These are phyloP conservation scores for Melinopterus prodromus DNA, from an alignment of 2,888 invertebrate genomes.

Conservation along the genomic window DNA sequence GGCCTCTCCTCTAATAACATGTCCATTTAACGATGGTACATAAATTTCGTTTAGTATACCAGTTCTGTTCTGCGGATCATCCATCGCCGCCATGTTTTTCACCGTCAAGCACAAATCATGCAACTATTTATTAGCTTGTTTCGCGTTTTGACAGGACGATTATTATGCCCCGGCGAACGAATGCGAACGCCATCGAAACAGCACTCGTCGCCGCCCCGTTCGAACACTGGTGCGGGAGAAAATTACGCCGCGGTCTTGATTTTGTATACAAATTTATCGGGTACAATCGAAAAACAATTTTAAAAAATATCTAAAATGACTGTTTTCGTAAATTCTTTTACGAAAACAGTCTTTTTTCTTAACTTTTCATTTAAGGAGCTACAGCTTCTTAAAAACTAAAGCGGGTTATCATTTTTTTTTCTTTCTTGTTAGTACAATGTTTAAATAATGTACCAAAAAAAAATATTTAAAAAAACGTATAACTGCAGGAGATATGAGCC, in stretches of 20 bases:
- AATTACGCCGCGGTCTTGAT: not conserved
- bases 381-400: too few species aligned
- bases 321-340: not conserved
- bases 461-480: too few species aligned
- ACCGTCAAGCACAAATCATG: slow-evolving; percentile 44
- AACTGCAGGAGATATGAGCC: too few species aligned
- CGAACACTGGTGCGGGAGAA: not conserved
- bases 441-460: too few species aligned
- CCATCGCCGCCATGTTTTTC: slow-evolving; percentile 25
- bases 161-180: slow-evolving; percentile 45
- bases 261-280: not conserved
- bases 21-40: slow-evolving; percentile 13
- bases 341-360: too few species aligned
- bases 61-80: slow-evolving; percentile 15
- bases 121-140: slow-evolving; percentile 46
- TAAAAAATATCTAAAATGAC: not conserved
- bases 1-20: not conserved
- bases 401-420: too few species aligned
- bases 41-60: slow-evolving; percentile 23
- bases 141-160: slow-evolving; percentile 48
- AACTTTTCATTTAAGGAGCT: too few species aligned
- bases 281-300: not conserved
- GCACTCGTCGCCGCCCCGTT: not conserved
- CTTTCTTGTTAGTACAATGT: too few species aligned
- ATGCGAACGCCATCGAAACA: slow-evolving; percentile 19